Evolutionary conservation across 64 coral and sea anemone species (phyloP).

Genomic region (Dendronephthya gigantea): DNA sequence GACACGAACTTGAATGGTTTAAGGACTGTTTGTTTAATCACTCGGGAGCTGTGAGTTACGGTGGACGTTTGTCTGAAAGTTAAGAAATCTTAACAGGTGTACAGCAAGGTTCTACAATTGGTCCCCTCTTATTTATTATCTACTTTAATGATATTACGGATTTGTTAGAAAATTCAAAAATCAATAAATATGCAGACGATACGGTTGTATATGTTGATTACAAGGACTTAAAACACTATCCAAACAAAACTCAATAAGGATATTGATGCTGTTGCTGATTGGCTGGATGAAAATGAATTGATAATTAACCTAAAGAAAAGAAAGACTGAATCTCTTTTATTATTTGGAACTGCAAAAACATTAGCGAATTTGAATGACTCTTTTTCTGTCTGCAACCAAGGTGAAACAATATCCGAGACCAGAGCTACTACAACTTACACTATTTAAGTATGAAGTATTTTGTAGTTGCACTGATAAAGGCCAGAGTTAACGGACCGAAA

Average conservation of each 20-base stretch:
- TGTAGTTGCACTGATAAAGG: too few relatives aligned
- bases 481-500: too few relatives aligned
- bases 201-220: slow-evolving; percentile 13
- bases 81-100: slow-evolving; percentile 20
- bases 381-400: not conserved
- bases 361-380: not conserved
- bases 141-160: slow-evolving; percentile 11
- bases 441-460: too few relatives aligned
- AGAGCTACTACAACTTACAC: too few relatives aligned
- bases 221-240: slow-evolving; percentile 23
- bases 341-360: slow-evolving; percentile 35
- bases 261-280: not conserved
- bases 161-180: slow-evolving; percentile 16
- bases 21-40: slow-evolving; percentile 37
- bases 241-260: slow-evolving; percentile 21
- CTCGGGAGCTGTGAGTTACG: slow-evolving; percentile 10
- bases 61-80: not conserved
- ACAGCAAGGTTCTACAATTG: slow-evolving; percentile 17
- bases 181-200: slow-evolving; percentile 31
- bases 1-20: slow-evolving; percentile 33
- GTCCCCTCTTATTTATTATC: slow-evolving; percentile 15
- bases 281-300: slow-evolving; percentile 23
- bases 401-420: not conserved
- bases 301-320: slow-evolving; percentile 42
- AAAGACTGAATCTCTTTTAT: slow-evolving; percentile 21